Conservation (phyloP, 2,113 vertebrate genomes). For the Setophaga petechia region DNA sequence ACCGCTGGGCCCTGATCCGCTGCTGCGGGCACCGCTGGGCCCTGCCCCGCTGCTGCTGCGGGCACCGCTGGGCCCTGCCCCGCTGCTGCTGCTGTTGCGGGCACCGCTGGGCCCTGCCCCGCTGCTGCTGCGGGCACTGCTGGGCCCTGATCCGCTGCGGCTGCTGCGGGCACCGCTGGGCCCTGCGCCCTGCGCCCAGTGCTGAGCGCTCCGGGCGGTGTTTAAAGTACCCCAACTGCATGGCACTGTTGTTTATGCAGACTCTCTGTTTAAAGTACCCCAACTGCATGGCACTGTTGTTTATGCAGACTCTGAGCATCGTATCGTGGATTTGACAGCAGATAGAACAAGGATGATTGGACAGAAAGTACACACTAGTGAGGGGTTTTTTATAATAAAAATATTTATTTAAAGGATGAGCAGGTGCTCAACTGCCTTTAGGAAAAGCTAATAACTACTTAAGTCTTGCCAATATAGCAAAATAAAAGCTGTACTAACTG, state of each 20-base stretch:
- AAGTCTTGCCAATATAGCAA: neutral
- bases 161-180: too few species aligned
- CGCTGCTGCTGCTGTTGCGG: too few species aligned
- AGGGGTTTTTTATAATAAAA: neutral
- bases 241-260: rapidly evolving
- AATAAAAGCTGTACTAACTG: neutral
- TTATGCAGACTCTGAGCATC: neutral
- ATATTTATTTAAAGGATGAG: neutral
- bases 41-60: too few species aligned
- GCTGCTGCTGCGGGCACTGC: too few species aligned
- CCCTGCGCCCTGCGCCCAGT: too few species aligned
- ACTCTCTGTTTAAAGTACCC: too few species aligned
- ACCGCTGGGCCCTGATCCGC: neutral
- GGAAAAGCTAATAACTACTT: neutral
- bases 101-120: too few species aligned
- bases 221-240: too few species aligned
- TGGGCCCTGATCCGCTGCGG: neutral
- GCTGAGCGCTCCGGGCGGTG: rapidly evolving
- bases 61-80: neutral
- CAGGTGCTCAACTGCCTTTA: neutral
- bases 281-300: rapidly evolving
- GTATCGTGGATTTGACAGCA: rapidly evolving
- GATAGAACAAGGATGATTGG: neutral
- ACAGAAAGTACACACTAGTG: neutral
- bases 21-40: too few species aligned